Base-by-base conservation (phyloP, 2,888 invertebrate species). In the Aspidiotus rigidus region DNA sequence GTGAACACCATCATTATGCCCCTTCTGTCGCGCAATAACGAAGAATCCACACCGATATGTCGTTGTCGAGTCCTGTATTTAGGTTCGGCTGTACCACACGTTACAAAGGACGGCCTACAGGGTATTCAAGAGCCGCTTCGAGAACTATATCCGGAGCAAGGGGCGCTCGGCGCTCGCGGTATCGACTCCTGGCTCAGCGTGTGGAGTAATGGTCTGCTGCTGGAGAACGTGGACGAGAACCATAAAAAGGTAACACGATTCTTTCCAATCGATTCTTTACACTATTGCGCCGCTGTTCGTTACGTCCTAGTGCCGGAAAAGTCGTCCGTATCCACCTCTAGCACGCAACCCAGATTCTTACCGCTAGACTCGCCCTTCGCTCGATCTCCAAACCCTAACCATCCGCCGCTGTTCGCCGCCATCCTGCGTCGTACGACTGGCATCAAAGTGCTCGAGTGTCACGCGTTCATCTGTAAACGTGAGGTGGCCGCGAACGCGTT, bases 381-480 rank as follows among this genome's bases (percentile, higher is more conserved):
- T 9, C 85, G 93, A 70, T 87, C 93, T 73, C 93, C 94, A 28
- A 90, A 93, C 74, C 88, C 92, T 69, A 87, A 90, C 73, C 97
- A 99, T 79, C 97, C 97, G 70, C 96, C 98, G 41, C 83, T 99
- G 72, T 94, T 99, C 79, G 96, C 97, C 56, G 96, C 96, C 75
- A 97, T 99, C 72, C 82, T 99, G 74, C 85, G 98, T 62, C 85
- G 98, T 73, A 97, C 96, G 61, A 90, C 91, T 63, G 98, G 98
- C 67, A 96, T 98, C 75, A 97, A 97, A 80, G 96, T 96, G 70
- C 83, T 99, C 72, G 99, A 99, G 81, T 98, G 98, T 81, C 98
- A 99, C 81, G 95, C 96, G 73, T 98, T 99, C 80, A 93, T 99
- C 76, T 95, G 96, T 80, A 93, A 95, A 75, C 86, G 94, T 70